Evolutionary conservation across 92 coral and sea anemone genomes (phyloP).

Genomic region (Siderastrea radians): DNA sequence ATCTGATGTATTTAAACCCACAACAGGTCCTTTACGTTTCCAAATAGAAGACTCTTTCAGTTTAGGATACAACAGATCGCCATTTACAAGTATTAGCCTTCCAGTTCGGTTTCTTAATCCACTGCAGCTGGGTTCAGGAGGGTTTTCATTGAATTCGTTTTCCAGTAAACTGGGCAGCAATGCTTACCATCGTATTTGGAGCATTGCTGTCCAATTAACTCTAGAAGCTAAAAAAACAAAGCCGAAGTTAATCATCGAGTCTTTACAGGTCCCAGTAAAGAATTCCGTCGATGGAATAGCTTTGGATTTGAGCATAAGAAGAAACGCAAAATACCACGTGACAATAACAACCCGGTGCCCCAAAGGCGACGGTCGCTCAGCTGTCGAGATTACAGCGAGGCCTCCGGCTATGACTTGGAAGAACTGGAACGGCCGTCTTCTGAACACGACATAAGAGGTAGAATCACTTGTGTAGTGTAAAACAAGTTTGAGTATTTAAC

Average conservation of each 20-base stretch:
- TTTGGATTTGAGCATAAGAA: slow-evolving; percentile 50
- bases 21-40: no score
- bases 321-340: slow-evolving; percentile 28
- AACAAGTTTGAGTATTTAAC: background rate
- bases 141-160: no score
- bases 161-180: no score
- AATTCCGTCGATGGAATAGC: slow-evolving; percentile 69
- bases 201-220: background rate
- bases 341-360: background rate
- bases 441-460: slow-evolving; percentile 15
- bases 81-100: no score
- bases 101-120: no score
- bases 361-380: slow-evolving; percentile 24
- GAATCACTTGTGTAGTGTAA: background rate
- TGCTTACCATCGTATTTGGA: no score
- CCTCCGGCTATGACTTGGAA: background rate
- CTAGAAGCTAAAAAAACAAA: background rate
- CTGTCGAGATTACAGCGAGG: slow-evolving; percentile 16
- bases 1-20: no score
- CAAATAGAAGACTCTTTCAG: no score
- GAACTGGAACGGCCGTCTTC: slow-evolving; percentile 27
- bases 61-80: no score
- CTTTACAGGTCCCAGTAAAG: background rate
- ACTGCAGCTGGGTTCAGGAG: no score
- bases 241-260: background rate